These are phyloP conservation scores for Delia radicum DNA, from an alignment of 1,140 invertebrate species.

Conservation along the genomic window DNA sequence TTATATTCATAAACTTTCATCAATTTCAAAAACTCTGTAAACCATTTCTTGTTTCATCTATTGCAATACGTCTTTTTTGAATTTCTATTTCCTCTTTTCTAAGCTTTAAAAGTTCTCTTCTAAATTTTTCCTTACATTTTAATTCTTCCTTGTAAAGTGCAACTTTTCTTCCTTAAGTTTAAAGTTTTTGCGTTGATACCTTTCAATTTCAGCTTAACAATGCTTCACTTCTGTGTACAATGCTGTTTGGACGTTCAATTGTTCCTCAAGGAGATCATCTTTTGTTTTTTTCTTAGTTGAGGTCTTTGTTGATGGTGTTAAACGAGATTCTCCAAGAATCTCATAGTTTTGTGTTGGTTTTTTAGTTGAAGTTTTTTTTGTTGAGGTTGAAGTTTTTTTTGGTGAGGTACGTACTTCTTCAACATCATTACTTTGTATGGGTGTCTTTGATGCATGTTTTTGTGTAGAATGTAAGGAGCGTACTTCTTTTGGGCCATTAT, in stretches of 20 bases:
- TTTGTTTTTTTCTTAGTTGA: neutral
- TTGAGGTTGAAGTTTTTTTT: too few relatives aligned
- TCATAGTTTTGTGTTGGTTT: neutral
- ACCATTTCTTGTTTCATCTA: neutral
- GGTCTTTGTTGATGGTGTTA: neutral
- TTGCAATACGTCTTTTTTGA: neutral
- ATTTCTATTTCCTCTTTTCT: neutral
- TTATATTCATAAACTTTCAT: too few relatives aligned
- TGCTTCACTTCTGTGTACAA: neutral
- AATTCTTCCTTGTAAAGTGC: neutral
- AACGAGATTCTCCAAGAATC: neutral
- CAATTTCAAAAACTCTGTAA: too few relatives aligned
- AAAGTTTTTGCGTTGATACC: neutral
- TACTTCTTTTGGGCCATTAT: neutral
- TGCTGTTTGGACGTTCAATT: neutral
- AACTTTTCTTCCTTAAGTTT: neutral
- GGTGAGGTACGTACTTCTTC: neutral
- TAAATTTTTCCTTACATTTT: neutral
- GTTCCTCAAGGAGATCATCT: neutral
- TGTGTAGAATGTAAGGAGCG: neutral
- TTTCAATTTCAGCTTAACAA: neutral
- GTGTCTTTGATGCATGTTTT: neutral
- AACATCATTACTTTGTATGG: too few relatives aligned
- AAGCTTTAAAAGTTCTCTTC: neutral
- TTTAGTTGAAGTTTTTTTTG: neutral